Evolutionary conservation across 2,797 vertebrate genomes (phyloP), one percentile per base, ranked within the genome.

Genomic region (Enteromius afrohamiltoni): DNA sequence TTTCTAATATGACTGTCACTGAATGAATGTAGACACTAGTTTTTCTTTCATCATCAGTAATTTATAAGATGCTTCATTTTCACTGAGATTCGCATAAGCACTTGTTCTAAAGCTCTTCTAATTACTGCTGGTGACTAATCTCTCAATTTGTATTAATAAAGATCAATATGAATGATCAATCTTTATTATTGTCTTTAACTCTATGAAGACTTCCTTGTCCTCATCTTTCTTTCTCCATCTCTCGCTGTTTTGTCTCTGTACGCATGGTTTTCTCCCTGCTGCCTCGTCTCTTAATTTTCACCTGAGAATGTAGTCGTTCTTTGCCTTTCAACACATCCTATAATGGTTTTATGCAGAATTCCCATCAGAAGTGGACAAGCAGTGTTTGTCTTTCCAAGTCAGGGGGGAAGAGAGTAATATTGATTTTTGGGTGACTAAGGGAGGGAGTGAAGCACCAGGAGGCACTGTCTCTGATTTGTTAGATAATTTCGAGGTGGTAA

Each of bases 301-400:
- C 70, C 80, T 77, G 74, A 67, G 13, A 26, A 53, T 40, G 19
- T 65, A 58, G 71, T 71, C n/a, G 29, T 26, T 47, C 71, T 51
- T 83, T 65, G 53, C 60, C 82, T 67, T 87, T 76, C 86, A 89
- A 88, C 89, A 91, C 87, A 85, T 87, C 71, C 80, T 82, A 87
- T 92, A 92, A 93, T 92, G 89, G 90, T 87, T 88, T 89, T 84
- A 83, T 88, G 79, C 79, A 68, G 26, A 82, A 78, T 71, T 69
- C 6, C 85, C 87, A 82, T 83, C 29, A 0, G 85, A 90, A 89
- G 82, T 58, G 77, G 23, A 53, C 85, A 79, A 87, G 83, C 84
- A 86, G 85, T 77, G 88, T 49, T 83, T 76, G 69, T 85, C 85
- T 89, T 85, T 85, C 82, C 82, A 86, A 71, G 79, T 87, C 89